Evolutionary conservation across 2,797 vertebrate genomes (phyloP), one percentile per base, ranked within the genome.

Genomic region (Mastacembelus armatus): DNA sequence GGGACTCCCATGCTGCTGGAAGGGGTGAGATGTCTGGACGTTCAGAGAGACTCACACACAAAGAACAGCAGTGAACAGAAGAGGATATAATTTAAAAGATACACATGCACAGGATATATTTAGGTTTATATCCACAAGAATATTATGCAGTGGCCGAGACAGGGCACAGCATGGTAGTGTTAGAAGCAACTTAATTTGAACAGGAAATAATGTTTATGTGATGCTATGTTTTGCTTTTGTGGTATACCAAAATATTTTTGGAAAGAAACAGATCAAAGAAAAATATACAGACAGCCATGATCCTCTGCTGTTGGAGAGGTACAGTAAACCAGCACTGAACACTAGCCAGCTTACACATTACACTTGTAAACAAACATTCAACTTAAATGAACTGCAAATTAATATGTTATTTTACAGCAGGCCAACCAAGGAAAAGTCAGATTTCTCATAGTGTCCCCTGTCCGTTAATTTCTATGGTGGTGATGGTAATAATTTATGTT

Each of bases 1-100:
- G 96, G 96, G 45, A 97, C 96, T 0, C 96, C 96, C 0, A 95
- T 96, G 96, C 90, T 97, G 54, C 88, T 96, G 88, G 95, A 96
- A 1, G 96, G 96, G 0, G 95, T 98, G 61, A 93, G 87, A 67
- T 96, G 96, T n/a, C 67, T 96, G 26, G 95, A 94, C 0, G 84
- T 93, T 0, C 94, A 95, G 88, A 91, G 90, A 75, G 94, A 95
- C 16, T 90, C 91, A n/a, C 90, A 94, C 74, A 93, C 92, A 0
- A 95, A 94, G 87, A 93, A 94, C 77, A 85, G 79, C 65, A 85
- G 71, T 2, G 93, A 94, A 52, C 93, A 87, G 82, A 95, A 94
- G 7, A 95, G 93, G 85, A 95, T 94, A 92, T 91, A 93, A 93
- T 80, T n/a, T 15, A 12, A 22, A 42, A 21, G 3, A 52, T n/a